Percentiles rank a stretch among this genome's conserved stretches.
Conservation (phyloP, 2,113 vertebrate genomes). For the Rhipidura dahli region DNA sequence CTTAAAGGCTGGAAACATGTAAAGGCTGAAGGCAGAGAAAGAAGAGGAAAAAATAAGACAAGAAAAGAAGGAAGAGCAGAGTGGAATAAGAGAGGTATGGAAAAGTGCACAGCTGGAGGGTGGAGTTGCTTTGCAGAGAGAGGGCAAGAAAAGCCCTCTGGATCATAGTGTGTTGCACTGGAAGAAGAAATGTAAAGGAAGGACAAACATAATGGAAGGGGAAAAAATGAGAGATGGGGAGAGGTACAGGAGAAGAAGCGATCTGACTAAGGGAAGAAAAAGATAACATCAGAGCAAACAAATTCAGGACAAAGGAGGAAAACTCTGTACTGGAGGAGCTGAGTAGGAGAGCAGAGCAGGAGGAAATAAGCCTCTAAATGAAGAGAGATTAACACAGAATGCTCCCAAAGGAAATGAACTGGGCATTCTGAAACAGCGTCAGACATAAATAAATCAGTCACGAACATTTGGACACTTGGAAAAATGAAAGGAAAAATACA, state of each 20-base stretch:
- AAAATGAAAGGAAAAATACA: conserved; percentile 20
- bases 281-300: background rate
- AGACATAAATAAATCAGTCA: conserved; percentile 39
- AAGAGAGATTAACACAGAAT: conserved; percentile 19
- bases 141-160: background rate
- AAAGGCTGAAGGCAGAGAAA: background rate
- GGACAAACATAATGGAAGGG: background rate
- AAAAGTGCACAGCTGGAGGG: background rate
- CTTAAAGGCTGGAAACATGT: background rate
- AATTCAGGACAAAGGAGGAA: background rate
- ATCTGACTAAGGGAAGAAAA: background rate
- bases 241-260: background rate
- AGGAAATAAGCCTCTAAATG: conserved; percentile 31
- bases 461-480: conserved; percentile 17
- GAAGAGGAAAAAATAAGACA: background rate
- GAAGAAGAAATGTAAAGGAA: background rate
- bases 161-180: accelerated
- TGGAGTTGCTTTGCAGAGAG: background rate
- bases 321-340: background rate
- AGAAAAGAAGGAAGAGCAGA: background rate
- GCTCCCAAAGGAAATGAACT: conserved; percentile 28
- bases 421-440: conserved; percentile 21
- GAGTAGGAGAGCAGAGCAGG: background rate
- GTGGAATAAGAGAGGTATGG: background rate
- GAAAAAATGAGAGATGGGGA: background rate